Conservation (phyloP, 2,113 vertebrate species). For the Pycnonotus jocosus region DNA sequence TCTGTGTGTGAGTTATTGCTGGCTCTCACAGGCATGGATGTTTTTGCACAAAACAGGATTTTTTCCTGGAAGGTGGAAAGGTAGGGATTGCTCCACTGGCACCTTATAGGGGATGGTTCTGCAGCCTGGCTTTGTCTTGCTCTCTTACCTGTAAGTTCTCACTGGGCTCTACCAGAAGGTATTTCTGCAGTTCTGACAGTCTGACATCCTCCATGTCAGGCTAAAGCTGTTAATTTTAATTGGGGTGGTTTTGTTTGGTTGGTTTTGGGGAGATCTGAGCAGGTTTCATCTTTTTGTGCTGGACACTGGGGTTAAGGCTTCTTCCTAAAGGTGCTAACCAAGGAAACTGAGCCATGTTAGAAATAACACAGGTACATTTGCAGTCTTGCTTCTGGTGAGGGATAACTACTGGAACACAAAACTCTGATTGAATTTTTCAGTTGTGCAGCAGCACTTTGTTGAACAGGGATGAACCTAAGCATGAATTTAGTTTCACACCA, state of each 20-base stretch:
- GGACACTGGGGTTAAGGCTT: neutral
- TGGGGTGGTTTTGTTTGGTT: neutral
- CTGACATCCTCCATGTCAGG: neutral
- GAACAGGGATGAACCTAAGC: neutral
- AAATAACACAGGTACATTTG: neutral
- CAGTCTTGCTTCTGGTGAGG: neutral
- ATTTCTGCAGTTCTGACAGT: neutral
- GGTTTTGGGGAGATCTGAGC: neutral
- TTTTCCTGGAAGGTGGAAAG: neutral
- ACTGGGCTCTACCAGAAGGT: neutral
- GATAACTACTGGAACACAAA: neutral
- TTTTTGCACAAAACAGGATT: neutral
- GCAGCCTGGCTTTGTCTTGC: accelerated
- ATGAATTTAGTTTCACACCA: neutral
- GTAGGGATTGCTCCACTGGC: accelerated
- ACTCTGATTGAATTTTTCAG: neutral
- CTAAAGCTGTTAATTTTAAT: neutral
- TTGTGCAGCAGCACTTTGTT: neutral
- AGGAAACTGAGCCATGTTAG: neutral
- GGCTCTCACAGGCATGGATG: neutral
- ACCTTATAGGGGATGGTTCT: accelerated
- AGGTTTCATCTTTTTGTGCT: neutral
- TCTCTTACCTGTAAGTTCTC: neutral
- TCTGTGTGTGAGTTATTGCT: neutral
- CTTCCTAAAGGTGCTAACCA: neutral